Percentiles rank a stretch among this genome's conserved stretches.
phyloP scores from a whole-genome alignment of 2,888 invertebrate genomes.

The Galerucella pusilla region DNA sequence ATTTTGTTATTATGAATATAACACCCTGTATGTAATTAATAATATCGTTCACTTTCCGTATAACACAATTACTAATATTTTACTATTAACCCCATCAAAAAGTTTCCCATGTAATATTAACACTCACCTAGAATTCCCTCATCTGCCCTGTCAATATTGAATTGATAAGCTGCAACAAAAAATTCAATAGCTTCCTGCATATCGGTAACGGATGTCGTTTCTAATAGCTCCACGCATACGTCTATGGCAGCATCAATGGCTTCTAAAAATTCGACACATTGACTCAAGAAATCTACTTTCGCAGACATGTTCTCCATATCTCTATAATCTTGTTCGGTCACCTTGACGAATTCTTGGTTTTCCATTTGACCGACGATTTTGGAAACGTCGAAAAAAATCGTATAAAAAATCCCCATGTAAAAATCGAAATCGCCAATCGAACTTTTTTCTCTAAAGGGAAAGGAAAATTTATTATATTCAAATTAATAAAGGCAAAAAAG shows the following conservation, averaged over 20 bases:
- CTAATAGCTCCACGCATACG: constrained; percentile 78
- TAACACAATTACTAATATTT: too few relatives aligned
- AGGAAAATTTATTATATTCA: too few relatives aligned
- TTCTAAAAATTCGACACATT: constrained; percentile 55
- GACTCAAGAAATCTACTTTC: constrained; percentile 79
- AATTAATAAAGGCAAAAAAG: too few relatives aligned
- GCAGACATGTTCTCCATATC: constrained; percentile 64
- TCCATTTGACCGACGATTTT: constrained; percentile 32
- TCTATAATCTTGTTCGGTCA: constrained; percentile 55
- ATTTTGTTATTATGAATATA: too few relatives aligned
- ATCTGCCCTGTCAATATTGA: constrained; percentile 79
- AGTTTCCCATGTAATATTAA: neutral
- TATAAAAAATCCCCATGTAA: constrained; percentile 37
- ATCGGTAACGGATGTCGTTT: constrained; percentile 80
- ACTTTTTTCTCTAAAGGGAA: constrained; percentile 1
- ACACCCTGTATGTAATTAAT: too few relatives aligned
- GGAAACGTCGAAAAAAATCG: constrained; percentile 37
- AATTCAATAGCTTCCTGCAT: constrained; percentile 91
- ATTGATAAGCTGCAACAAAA: constrained; percentile 83
- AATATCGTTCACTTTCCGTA: too few relatives aligned
- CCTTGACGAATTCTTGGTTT: constrained; percentile 25
- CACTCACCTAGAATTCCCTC: constrained; percentile 71
- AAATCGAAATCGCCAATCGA: constrained; percentile 25
- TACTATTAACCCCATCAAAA: too few relatives aligned
- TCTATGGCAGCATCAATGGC: constrained; percentile 54